Base-by-base conservation (phyloP, 2,888 invertebrate genomes). In the Dexiosoma caninum region DNA sequence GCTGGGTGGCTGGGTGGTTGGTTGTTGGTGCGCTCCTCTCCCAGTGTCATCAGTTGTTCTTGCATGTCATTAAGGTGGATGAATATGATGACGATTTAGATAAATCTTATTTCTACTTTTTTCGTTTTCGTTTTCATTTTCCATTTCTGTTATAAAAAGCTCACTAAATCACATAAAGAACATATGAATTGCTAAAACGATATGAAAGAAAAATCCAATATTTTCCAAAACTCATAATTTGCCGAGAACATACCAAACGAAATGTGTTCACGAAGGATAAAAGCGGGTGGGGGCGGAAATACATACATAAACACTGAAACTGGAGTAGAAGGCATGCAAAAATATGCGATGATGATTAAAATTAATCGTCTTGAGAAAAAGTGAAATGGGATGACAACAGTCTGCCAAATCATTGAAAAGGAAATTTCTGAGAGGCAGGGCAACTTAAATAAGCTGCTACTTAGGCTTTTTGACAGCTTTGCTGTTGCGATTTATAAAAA, bases 271-370 rank as follows among this genome's bases (percentile, higher is more conserved):
- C 5, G 59, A 46, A 67, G 9, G 2, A 32, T n/a, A 75, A 19
- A 21, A 12, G 19, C 3, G 40, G 16, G 53, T 27, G 19, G n/a
- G n/a, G n/a, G n/a, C n/a, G n/a, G n/a, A n/a, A n/a, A n/a, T n/a
- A n/a, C n/a, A n/a, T n/a, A n/a, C n/a, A n/a, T n/a, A 72, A 19
- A 12, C 49, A 19, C 40, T 12, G 10, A 9, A 46, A 37, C 8
- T 6, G 27, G 27, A 30, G 8, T 2, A 42, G 32, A 12, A 40
- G 60, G n/a, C 23, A 19, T 72, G 42, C 16, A 27, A 23, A 53
- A 19, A 55, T 49, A 66, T 49, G 64, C 57, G 55, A 44, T 67
- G 55, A 59, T 77, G 69, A 77, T 74, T 74, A 64, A 72, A 81
- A 81, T 77, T 69, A 77, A 81, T 55, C 72, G 51, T 77, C 30